Evolutionary conservation across 2,113 vertebrate genomes (phyloP), one percentile per base, ranked within the genome.

Genomic region (Gymnarchus niloticus): DNA sequence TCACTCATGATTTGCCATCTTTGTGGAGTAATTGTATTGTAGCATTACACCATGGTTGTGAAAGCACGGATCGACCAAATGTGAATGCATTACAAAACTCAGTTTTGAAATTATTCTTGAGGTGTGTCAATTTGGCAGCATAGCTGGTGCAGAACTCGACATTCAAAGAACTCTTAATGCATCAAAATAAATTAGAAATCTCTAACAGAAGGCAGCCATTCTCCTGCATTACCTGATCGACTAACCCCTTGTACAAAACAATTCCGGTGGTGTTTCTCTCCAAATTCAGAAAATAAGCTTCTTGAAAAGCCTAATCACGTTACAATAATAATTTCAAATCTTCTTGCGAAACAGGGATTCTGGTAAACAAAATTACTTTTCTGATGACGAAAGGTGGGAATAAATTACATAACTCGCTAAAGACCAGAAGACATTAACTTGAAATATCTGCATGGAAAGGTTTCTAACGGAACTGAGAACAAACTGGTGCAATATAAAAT

Each of bases 281-380:
- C 76, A 25, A 12, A 7, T 81, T n/a, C 9, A 17, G 28, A 56
- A 54, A 6, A 19, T 56, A 54, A 56, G 46, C 83, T 57, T 84
- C 14, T 44, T n/a, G 46, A 69, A 84, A 84, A 65, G 57, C 57
- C 48, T 19, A 21, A 25, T 73, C 83, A 84, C 57, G 83, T 81
- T 28, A 52, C 49, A 28, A 52, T 52, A 81, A 81, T 37, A 54
- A 46, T 81, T n/a, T 81, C 52, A 52, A 81, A 81, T 52, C 23
- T 81, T 51, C 23, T 54, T 81, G n/a, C 9, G 46, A 48, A 48
- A 52, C 23, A 54, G 10, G 69, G 23, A 25, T 81, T 81, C 78
- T 52, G 41, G 37, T 37, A 81, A 21, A 48, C 49, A 52, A 52
- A 52, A 52, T 25, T 52, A n/a, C 46, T 51, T 51, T 81, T 17